phyloP scores from a whole-genome alignment of 2,113 vertebrate species.

The Trichechus manatus region DNA sequence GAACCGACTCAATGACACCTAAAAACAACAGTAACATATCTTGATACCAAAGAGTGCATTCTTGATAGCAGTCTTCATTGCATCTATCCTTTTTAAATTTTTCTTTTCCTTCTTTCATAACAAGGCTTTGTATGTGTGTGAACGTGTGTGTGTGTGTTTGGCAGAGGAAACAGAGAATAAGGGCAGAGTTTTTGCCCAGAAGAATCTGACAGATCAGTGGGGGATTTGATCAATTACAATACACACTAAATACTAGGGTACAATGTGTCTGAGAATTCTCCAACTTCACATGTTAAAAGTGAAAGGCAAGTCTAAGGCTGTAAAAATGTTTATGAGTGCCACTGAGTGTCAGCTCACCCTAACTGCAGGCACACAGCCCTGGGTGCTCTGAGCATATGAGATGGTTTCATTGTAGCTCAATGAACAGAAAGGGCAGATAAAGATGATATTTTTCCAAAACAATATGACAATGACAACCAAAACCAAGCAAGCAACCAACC shows the following conservation, averaged over 20 bases:
- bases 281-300: fast-evolving
- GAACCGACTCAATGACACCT: too few relatives aligned
- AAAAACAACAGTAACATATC: neutral
- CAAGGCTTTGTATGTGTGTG: neutral
- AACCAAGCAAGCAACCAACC: too few relatives aligned
- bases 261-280: fast-evolving
- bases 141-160: neutral
- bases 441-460: neutral
- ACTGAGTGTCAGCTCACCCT: neutral
- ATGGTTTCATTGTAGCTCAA: too few relatives aligned
- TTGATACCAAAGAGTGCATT: neutral
- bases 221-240: fast-evolving
- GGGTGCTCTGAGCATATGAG: neutral
- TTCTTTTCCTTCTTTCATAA: neutral
- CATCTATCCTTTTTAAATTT: neutral
- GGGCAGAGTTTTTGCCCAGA: too few relatives aligned
- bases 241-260: too few relatives aligned
- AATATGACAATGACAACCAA: neutral
- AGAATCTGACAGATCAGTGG: neutral
- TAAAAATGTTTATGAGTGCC: neutral
- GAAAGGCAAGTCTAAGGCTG: neutral
- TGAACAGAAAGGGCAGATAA: neutral
- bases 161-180: neutral
- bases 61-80: neutral
- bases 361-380: neutral